Evolutionary conservation across 2,113 vertebrate genomes (phyloP).

Genomic region (Rattus rattus): DNA sequence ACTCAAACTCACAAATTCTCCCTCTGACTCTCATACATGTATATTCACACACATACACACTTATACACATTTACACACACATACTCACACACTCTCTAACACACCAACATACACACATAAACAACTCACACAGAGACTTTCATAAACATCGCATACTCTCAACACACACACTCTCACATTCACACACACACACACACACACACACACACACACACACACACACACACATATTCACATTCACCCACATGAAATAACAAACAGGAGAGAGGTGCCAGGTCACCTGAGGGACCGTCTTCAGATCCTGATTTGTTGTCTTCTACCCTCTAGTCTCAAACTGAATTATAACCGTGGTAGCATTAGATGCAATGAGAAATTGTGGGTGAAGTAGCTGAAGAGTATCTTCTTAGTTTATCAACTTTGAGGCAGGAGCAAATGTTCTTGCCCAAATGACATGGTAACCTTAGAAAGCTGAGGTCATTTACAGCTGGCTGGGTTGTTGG

Average conservation of each 20-base stretch:
- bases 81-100: too few species aligned
- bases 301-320: background rate
- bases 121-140: too few species aligned
- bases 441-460: background rate
- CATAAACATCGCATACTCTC: background rate
- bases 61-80: background rate
- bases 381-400: background rate
- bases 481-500: conserved; percentile 48
- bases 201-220: background rate
- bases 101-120: too few species aligned
- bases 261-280: background rate
- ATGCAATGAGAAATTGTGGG: background rate
- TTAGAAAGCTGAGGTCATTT: conserved; percentile 75
- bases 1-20: too few species aligned
- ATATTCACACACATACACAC: background rate
- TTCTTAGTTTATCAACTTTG: conserved; percentile 44
- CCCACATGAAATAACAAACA: background rate
- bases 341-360: background rate
- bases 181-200: too few species aligned
- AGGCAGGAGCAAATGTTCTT: conserved; percentile 62
- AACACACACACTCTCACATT: background rate
- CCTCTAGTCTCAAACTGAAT: background rate
- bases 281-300: background rate
- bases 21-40: too few species aligned
- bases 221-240: background rate